A percentile compares a stretch with the other conserved stretches of the same genome.
Evolutionary conservation across 2,113 vertebrate species (phyloP).

Genomic region (Heterotis niloticus): DNA sequence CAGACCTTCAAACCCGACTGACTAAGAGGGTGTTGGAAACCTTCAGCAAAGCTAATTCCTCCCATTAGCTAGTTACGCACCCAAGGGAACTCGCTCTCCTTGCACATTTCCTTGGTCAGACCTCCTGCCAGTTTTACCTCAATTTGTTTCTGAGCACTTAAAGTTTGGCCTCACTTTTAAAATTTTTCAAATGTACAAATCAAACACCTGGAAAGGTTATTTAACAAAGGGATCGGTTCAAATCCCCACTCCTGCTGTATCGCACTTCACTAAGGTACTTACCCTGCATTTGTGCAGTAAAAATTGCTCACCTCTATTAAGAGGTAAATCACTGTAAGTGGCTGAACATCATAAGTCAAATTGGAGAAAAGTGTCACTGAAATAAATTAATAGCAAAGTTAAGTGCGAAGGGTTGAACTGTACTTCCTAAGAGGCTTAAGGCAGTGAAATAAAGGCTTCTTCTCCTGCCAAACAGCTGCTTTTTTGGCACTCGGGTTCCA

Average conservation of each 20-base stretch:
- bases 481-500: slow-evolving; percentile 7
- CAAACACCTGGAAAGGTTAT: not conserved
- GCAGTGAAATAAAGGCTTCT: not conserved
- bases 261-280: too few species aligned
- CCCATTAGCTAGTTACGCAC: not conserved
- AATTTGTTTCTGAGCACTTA: not conserved
- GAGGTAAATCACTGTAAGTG: too few species aligned
- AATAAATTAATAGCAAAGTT: too few species aligned
- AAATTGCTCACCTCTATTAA: too few species aligned
- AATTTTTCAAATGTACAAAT: not conserved
- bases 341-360: too few species aligned
- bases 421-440: slow-evolving; percentile 11
- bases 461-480: slow-evolving; percentile 16
- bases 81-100: not conserved
- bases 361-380: too few species aligned
- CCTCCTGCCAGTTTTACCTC: not conserved
- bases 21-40: not conserved
- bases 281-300: too few species aligned
- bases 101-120: not conserved
- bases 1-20: not conserved
- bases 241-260: too few species aligned
- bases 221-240: not conserved
- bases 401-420: slow-evolving; percentile 21
- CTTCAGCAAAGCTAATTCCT: not conserved
- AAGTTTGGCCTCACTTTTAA: not conserved